Evolutionary conservation across 2,888 invertebrate genomes (phyloP), one percentile per base, ranked within the genome.

Genomic region (Drosophila colorata): DNA sequence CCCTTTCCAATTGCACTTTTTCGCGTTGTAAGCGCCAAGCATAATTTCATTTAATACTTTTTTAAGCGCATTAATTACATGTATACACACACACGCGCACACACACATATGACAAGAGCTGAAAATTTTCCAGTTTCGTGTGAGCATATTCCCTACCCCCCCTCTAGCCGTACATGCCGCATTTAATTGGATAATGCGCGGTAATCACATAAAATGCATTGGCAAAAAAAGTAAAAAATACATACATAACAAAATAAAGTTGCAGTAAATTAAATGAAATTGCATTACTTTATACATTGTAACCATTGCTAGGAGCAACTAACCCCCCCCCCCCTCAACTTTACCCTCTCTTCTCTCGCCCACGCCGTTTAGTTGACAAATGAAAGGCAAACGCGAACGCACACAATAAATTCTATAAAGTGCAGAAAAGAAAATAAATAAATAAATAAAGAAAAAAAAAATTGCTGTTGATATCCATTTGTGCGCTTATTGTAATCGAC

Each of bases 381-480:
- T 77, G 57, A 73, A 76, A 59, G 58, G 53, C 63, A 53, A 66
- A 66, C 59, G 63, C 75, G 33, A 33, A 13, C 28, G 28, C 28
- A 60, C 43, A 75, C 78, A 78, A 73, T 72, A 75, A 76, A 78
- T 68, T 78, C 70, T 52, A 48, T 67, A 64, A 74, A 74, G 60
- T 74, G 85, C 66, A 73, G 63, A 69, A 63, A 69, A 43, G 47
- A 48, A 38, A 51, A 33, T 14, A 25, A 51, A 52, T 23, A 16
- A 25, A n/a, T 31, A n/a, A 25, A 37, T 31, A 25, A 38, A 49
- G 40, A 56, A 49, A 52, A 44, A 52, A 44, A 58, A 55, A 59
- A 61, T 77, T 69, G 67, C 69, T 77, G 79, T 82, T 79, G 69
- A 80, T 82, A 61, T 82, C 63, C 76, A 80, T 84, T 84, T 84